Base-by-base conservation (phyloP, 2,113 vertebrate species). In the Gasterosteus nipponicus region DNA sequence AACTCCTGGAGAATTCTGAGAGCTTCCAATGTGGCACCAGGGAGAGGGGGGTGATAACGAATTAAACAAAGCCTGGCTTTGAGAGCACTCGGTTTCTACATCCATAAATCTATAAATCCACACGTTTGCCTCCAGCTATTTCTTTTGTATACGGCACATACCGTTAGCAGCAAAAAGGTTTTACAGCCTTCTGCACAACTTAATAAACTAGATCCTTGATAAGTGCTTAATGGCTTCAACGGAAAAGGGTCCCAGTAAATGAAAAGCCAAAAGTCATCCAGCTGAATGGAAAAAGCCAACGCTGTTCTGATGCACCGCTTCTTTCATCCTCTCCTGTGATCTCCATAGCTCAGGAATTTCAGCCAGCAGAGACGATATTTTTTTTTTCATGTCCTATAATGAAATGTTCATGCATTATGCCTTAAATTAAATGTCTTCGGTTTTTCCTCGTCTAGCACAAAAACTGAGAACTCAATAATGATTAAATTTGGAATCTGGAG, bases 181-280 rank as follows among this genome's bases (percentile, higher is more conserved):
- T 14, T 38, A 38, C 16, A 35, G 11, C 54, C 16, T 42, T 14
- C n/a, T 1, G 46, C 35, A 46, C 58, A 35, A 38, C 14, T 22
- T 53, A 18, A 46, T 38, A 59, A 26, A 69, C 46, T 11, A 22
- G 11, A 65, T 38, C 47, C 54, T 44, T 70, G 35, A 44, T 18
- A 77, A 38, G 1, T 7, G 35, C 31, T 61, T 69, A 59, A 65
- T 3, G n/a, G 61, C 58, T 81, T 47, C 2, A 71, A 67, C 18
- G 69, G 44, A 63, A 44, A 77, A 22, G 19, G 0, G 19, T 35
- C 49, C 10, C 5, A 42, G 33, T 49, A 51, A 65, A 74, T 16
- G 31, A 63, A 66, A 69, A 49, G 46, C 57, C 4, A 41, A 6
- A 18, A 14, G 63, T 19, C 41, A n/a, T 69, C 29, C 35, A 31